Evolutionary conservation across 2,888 invertebrate genomes (phyloP), one percentile per base, ranked within the genome.

Genomic region (Torymus auratus): DNA sequence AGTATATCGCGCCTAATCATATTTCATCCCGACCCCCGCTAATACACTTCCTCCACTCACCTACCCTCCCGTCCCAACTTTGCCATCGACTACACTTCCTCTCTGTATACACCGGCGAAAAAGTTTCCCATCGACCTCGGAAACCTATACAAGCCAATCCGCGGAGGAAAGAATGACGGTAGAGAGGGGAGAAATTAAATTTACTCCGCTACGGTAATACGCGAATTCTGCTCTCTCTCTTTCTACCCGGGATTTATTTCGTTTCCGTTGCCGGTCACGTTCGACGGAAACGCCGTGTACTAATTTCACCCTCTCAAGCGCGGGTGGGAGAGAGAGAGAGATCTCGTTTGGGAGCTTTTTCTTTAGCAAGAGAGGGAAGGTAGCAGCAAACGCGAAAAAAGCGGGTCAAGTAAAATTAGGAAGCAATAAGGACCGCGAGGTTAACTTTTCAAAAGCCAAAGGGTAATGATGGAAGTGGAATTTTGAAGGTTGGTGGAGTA

Each of bases 141-240:
- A 17, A 50, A 52, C 60, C n/a, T 50, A 12, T 1, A 55, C 53
- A 20, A 53, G 13, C 64, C 3, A 15, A 72, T 64, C 17, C 12
- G 10, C 20, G 14, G 10, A 13, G 17, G 5, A 56, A 41, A 10
- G 15, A n/a, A 2, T 7, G 28, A 58, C 2, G 11, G 60, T 28
- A 28, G 23, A n/a, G 20, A 69, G 53, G 53, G 50, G 20, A 13
- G 41, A 58, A 60, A 73, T 78, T 41, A 73, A 78, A 78, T 78
- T 67, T 71, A 50, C 58, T 14, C n/a, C 10, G 50, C 12, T 50
- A 23, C 41, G 41, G 41, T 41, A 41, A 61, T 73, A 52, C 55
- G n/a, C 67, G 28, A 53, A 62, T 55, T 53, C 69, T 55, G 17
- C n/a, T 5, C 15, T 3, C 20, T 1, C 41, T 14, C 61, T 67